Evolutionary conservation across 2,888 invertebrate species (phyloP).

Genomic region (Arge pagana): DNA sequence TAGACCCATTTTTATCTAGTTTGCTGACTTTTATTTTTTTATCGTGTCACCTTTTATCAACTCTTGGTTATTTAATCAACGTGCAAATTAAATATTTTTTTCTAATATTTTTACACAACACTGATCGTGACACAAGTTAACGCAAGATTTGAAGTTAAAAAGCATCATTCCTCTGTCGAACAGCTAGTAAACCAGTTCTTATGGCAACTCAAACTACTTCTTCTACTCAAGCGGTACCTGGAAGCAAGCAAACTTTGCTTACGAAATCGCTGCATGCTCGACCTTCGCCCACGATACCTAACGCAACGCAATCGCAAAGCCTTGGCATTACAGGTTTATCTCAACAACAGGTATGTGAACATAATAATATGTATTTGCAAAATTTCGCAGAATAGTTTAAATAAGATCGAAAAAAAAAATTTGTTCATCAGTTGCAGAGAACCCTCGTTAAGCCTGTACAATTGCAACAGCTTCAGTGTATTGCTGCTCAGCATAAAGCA

Average conservation of each 20-base stretch:
- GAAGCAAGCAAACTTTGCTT: constrained; percentile 54
- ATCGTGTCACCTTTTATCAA: no score
- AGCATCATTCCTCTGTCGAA: no score
- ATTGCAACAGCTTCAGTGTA: constrained; percentile 53
- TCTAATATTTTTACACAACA: not conserved
- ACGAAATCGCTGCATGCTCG: constrained; percentile 54
- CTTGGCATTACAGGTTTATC: constrained; percentile 52
- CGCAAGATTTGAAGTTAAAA: no score
- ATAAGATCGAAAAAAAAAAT: no score
- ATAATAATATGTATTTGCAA: not conserved
- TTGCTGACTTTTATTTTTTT: no score
- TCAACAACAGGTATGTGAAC: constrained; percentile 50
- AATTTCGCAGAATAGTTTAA: no score
- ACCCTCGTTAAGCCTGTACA: constrained; percentile 38
- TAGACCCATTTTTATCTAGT: no score
- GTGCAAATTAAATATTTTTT: no score
- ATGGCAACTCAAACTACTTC: constrained; percentile 52
- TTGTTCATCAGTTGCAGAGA: constrained; percentile 45
- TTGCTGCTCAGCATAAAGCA: constrained; percentile 54
- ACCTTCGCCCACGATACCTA: constrained; percentile 48
- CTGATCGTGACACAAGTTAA: no score
- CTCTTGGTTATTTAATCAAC: no score
- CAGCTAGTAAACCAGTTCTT: constrained; percentile 54
- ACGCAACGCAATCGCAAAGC: constrained; percentile 52
- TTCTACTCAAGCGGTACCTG: constrained; percentile 53